These are phyloP conservation scores for Archips xylosteana DNA, from an alignment of 2,888 invertebrate genomes.

Conservation along the genomic window DNA sequence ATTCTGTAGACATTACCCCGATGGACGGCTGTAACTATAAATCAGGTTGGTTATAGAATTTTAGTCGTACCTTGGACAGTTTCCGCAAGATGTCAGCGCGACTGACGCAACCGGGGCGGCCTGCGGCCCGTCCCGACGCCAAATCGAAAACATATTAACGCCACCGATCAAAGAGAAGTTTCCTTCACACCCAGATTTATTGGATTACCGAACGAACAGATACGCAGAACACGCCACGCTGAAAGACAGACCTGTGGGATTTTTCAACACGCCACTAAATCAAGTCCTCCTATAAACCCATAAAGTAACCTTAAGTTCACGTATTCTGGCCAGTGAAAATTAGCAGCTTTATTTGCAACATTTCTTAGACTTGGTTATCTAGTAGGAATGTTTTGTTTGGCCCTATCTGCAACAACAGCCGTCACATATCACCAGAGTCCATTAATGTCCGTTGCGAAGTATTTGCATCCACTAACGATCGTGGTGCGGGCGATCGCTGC, in stretches of 20 bases:
- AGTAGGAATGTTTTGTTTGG: slow-evolving; percentile 40
- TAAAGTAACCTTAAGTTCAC: slow-evolving; percentile 19
- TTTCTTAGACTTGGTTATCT: slow-evolving; percentile 26
- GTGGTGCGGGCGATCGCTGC: slow-evolving; percentile 51
- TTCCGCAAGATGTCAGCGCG: slow-evolving; percentile 67
- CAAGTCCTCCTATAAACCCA: slow-evolving; percentile 17
- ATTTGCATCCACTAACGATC: slow-evolving; percentile 45
- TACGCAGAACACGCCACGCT: slow-evolving; percentile 47
- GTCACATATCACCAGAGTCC: slow-evolving; percentile 43
- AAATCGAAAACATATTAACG: slow-evolving; percentile 79
- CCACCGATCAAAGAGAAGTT: slow-evolving; percentile 78
- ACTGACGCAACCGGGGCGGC: slow-evolving; percentile 72
- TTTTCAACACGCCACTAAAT: slow-evolving; percentile 41
- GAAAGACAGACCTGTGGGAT: slow-evolving; percentile 49
- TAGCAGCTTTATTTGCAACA: slow-evolving; percentile 4
- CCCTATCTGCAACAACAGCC: slow-evolving; percentile 44
- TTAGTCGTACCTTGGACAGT: slow-evolving; percentile 63
- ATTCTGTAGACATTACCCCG: slow-evolving; percentile 62
- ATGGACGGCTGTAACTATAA: slow-evolving; percentile 62
- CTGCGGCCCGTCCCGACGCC: slow-evolving; percentile 71
- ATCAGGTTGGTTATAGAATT: slow-evolving; percentile 70
- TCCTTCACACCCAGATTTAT: slow-evolving; percentile 65
- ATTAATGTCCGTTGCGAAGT: slow-evolving; percentile 46
- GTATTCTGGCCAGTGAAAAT: slow-evolving; percentile 9
- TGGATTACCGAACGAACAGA: slow-evolving; percentile 52